A percentile compares a stretch with the other conserved stretches of the same genome.
These are phyloP conservation scores for Linnaemya tessellans DNA, from an alignment of 2,888 invertebrate genomes.

Conservation along the genomic window DNA sequence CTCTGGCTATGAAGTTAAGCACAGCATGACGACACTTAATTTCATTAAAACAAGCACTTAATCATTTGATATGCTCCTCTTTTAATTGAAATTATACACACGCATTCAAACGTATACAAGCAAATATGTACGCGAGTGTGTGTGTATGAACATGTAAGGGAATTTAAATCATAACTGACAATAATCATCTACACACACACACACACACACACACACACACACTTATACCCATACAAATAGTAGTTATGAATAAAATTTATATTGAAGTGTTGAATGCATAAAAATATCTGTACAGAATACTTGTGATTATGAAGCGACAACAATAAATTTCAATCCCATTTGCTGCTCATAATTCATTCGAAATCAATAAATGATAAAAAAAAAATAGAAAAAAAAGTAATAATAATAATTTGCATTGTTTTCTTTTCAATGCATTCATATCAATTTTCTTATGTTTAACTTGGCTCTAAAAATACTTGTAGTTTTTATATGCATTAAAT, in stretches of 20 bases:
- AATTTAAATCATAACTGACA: background rate
- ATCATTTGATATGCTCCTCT: background rate
- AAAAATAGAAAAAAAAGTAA: background rate
- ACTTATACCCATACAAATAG: background rate
- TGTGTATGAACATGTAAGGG: background rate
- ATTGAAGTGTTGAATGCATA: background rate
- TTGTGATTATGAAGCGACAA: background rate
- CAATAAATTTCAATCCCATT: conserved; percentile 12
- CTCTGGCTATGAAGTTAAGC: background rate
- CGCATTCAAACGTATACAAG: background rate
- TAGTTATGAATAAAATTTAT: background rate
- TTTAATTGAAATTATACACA: background rate
- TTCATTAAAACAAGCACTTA: background rate
- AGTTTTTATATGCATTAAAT: background rate
- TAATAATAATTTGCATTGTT: background rate
- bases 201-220: background rate
- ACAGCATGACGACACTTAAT: background rate
- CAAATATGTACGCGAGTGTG: background rate
- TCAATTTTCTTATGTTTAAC: background rate
- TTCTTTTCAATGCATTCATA: background rate
- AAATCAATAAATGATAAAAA: background rate
- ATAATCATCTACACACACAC: background rate
- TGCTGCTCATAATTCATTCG: conserved; percentile 6
- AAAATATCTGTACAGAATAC: background rate
- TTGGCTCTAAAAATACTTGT: background rate